Conservation (phyloP, 1,140 invertebrate genomes). For the Eufriesea mexicana region DNA sequence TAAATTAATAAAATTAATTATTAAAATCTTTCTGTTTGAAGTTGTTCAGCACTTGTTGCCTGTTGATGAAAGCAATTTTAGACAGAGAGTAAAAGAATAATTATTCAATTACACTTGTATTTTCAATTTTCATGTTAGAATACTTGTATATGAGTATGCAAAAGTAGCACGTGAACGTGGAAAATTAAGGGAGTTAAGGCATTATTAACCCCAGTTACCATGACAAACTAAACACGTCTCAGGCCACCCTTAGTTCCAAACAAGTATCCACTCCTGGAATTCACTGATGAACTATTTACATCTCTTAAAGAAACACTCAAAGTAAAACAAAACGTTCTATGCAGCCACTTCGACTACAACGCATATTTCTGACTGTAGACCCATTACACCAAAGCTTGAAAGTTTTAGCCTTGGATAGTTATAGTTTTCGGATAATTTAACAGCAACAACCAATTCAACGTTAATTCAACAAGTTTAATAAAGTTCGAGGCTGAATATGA, state of each 20-base stretch:
- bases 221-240: background rate
- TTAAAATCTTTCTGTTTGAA: too few relatives aligned
- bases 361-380: background rate
- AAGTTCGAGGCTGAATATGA: background rate
- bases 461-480: slow-evolving; percentile 24
- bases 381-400: background rate
- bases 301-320: background rate
- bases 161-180: background rate
- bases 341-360: background rate
- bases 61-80: too few relatives aligned
- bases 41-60: too few relatives aligned
- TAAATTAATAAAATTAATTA: too few relatives aligned
- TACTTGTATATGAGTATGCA: too few relatives aligned
- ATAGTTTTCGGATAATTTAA: background rate
- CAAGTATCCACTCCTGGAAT: background rate
- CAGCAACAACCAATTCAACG: slow-evolving; percentile 9
- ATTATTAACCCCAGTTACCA: background rate
- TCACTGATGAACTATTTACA: background rate
- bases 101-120: too few relatives aligned
- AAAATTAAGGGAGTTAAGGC: background rate
- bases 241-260: too few relatives aligned
- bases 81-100: too few relatives aligned
- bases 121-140: too few relatives aligned
- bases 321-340: background rate
- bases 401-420: background rate